Conservation (phyloP, 2,113 vertebrate species). For the Gallinago jamesoni region DNA sequence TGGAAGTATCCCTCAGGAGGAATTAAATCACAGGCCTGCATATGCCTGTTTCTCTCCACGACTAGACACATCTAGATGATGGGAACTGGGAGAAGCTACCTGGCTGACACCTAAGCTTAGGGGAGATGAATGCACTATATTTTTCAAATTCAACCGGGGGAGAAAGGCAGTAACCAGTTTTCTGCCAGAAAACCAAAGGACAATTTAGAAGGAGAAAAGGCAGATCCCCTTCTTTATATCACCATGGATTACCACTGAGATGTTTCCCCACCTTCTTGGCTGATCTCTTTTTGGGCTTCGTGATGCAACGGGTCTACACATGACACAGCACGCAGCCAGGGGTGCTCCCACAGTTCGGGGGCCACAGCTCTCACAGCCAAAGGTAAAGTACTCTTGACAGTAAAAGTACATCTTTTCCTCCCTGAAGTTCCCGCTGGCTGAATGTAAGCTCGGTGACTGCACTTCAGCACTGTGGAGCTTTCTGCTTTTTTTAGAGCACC, state of each 20-base stretch:
- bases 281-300: background rate
- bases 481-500: background rate
- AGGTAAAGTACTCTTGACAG: background rate
- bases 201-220: background rate
- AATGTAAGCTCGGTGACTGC: background rate
- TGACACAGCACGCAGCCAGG: background rate
- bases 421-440: background rate
- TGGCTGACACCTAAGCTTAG: background rate
- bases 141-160: background rate
- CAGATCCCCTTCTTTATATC: background rate
- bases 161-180: background rate
- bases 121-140: background rate
- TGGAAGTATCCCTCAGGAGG: background rate
- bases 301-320: background rate
- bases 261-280: background rate
- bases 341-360: background rate
- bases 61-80: background rate
- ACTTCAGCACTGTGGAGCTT: background rate
- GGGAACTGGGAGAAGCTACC: background rate
- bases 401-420: background rate
- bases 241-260: background rate
- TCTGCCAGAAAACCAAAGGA: background rate
- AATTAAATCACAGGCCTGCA: background rate
- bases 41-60: background rate
- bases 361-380: background rate